Percentiles rank a stretch among this genome's conserved stretches.
These are phyloP conservation scores for Perca fluviatilis DNA, from an alignment of 2,113 vertebrate genomes.

Conservation along the genomic window DNA sequence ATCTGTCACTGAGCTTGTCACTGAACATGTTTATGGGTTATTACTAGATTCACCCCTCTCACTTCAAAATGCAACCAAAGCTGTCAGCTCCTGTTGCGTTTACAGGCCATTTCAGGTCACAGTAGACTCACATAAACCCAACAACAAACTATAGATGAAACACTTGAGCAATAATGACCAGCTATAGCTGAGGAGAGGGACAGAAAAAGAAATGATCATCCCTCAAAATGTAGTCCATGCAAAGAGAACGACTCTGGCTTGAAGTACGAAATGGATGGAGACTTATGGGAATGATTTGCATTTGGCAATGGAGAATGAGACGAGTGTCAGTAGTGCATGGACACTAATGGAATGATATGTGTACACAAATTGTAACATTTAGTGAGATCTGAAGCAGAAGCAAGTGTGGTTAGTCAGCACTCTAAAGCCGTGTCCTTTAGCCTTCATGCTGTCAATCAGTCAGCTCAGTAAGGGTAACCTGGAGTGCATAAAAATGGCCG, in stretches of 20 bases:
- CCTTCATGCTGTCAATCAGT: conserved; percentile 62
- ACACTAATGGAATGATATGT: conserved; percentile 11
- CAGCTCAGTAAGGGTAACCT: conserved; percentile 18
- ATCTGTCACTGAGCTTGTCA: conserved; percentile 56
- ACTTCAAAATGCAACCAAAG: conserved; percentile 32
- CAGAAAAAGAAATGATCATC: neutral
- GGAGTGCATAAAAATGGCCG: conserved; percentile 37
- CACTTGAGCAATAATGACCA: conserved; percentile 7
- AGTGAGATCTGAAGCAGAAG: conserved; percentile 52
- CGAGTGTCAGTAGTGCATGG: conserved; percentile 12
- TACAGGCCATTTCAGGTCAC: conserved; percentile 16
- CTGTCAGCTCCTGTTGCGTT: conserved; percentile 26
- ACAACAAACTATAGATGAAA: conserved; percentile 27
- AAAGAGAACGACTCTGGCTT: conserved; percentile 27
- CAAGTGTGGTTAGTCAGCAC: conserved; percentile 36
- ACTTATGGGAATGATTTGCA: conserved; percentile 23
- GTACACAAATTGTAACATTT: conserved; percentile 18
- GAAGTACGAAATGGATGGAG: conserved; percentile 21
- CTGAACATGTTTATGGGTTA: conserved; percentile 41
- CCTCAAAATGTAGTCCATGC: conserved; percentile 54
- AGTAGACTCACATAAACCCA: conserved; percentile 10
- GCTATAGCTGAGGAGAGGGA: neutral
- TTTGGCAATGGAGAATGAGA: conserved; percentile 38
- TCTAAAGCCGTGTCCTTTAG: conserved; percentile 56
- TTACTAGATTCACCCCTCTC: conserved; percentile 27